A percentile compares a stretch with the other conserved stretches of the same genome.
phyloP scores from a whole-genome alignment of 2,113 vertebrate genomes.

The Mungos mungo region DNA sequence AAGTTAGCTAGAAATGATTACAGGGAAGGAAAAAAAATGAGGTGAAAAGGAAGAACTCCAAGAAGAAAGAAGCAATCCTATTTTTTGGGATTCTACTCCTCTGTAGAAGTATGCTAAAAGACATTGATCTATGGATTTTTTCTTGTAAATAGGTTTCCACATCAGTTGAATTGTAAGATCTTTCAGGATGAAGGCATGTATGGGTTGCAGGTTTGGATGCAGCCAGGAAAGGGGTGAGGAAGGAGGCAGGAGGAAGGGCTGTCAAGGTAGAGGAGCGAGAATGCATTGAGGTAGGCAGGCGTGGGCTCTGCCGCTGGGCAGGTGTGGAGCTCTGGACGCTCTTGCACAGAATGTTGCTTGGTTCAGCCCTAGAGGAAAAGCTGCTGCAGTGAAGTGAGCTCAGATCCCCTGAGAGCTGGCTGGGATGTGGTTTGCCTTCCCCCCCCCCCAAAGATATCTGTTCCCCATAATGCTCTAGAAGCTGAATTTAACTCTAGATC shows the following conservation, averaged over 20 bases:
- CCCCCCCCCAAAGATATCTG: not conserved
- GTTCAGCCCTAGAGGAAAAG: not conserved
- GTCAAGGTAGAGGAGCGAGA: not conserved
- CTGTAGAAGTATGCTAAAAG: not conserved
- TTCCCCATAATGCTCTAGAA: not conserved
- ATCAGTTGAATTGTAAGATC: not conserved
- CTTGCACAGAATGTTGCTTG: not conserved
- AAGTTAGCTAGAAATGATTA: not conserved
- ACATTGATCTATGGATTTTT: not conserved
- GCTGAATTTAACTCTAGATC: not conserved
- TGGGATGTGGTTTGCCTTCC: not conserved
- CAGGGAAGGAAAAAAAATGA: not conserved
- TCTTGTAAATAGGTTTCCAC: not conserved
- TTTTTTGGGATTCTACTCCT: not conserved
- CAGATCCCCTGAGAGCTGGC: not conserved
- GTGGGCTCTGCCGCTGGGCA: rapidly evolving
- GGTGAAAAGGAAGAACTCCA: not conserved
- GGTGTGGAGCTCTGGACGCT: not conserved
- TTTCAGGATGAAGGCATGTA: not conserved
- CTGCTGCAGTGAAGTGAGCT: not conserved
- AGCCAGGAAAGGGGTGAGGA: not conserved
- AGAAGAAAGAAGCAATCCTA: not conserved
- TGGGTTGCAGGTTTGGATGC: not conserved
- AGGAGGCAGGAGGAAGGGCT: not conserved
- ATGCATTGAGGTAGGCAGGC: not conserved